Evolutionary conservation across 2,888 invertebrate species (phyloP).

Genomic region (Agelastica alni): DNA sequence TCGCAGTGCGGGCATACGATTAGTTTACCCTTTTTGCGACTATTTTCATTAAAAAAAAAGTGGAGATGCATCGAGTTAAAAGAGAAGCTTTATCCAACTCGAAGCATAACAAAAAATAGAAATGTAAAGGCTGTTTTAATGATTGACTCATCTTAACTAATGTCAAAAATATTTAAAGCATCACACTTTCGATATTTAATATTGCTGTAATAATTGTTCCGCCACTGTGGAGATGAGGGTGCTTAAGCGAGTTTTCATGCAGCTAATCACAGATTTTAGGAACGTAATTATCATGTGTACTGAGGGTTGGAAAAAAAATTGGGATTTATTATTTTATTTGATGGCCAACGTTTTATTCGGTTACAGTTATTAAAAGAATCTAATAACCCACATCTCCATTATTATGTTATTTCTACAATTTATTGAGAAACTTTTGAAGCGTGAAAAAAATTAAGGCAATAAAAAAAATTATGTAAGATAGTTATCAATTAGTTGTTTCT

Average conservation of each 20-base stretch:
- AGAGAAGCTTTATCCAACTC: too few species aligned
- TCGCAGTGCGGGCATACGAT: too few species aligned
- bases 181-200: too few species aligned
- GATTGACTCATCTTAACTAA: too few species aligned
- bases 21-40: too few species aligned
- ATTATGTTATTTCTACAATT: constrained; percentile 15
- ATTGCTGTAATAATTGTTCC: background rate
- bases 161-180: too few species aligned
- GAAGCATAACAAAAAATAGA: too few species aligned
- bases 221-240: constrained; percentile 32
- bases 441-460: constrained; percentile 20
- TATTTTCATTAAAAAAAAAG: too few species aligned
- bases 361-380: background rate
- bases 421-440: constrained; percentile 18
- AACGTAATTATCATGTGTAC: constrained; percentile 16
- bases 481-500: too few species aligned
- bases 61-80: too few species aligned
- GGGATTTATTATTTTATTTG: constrained; percentile 25
- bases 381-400: constrained; percentile 22
- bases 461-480: constrained; percentile 6
- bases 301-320: constrained; percentile 20
- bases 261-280: constrained; percentile 31
- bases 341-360: background rate
- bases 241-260: constrained; percentile 40
- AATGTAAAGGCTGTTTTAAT: too few species aligned